Conservation (phyloP, 2,797 vertebrate species). For the Acomys russatus region DNA sequence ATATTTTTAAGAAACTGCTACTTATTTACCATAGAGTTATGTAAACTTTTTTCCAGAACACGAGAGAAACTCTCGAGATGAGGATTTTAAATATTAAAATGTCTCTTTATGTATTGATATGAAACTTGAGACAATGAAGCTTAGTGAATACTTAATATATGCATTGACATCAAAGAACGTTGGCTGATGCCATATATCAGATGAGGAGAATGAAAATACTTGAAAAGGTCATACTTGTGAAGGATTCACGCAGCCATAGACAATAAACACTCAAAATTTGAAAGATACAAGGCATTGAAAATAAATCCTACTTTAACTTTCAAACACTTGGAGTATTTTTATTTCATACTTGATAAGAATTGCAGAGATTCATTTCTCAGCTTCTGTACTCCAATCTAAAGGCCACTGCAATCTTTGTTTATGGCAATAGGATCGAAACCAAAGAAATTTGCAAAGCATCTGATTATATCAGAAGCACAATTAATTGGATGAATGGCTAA, state of each 20-base stretch:
- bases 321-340: conserved; percentile 35
- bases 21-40: background rate
- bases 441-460: conserved; percentile 68
- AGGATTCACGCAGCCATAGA: background rate
- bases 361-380: conserved; percentile 59
- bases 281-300: conserved; percentile 31
- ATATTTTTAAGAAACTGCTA: background rate
- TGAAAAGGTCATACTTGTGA: conserved; percentile 30
- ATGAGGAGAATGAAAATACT: background rate
- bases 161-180: background rate
- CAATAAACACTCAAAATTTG: conserved; percentile 18
- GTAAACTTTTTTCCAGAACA: background rate
- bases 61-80: background rate
- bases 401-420: conserved; percentile 66
- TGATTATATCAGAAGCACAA: conserved; percentile 78
- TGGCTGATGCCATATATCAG: background rate
- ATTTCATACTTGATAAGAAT: conserved; percentile 46
- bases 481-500: conserved; percentile 79
- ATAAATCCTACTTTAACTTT: conserved; percentile 46
- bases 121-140: background rate
- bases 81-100: background rate
- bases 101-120: conserved; percentile 26
- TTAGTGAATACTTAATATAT: conserved; percentile 32
- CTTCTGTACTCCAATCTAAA: conserved; percentile 50
- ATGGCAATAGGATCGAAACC: conserved; percentile 72